Conservation (phyloP, 2,888 invertebrate species). For the Hydropsyche betteni region DNA sequence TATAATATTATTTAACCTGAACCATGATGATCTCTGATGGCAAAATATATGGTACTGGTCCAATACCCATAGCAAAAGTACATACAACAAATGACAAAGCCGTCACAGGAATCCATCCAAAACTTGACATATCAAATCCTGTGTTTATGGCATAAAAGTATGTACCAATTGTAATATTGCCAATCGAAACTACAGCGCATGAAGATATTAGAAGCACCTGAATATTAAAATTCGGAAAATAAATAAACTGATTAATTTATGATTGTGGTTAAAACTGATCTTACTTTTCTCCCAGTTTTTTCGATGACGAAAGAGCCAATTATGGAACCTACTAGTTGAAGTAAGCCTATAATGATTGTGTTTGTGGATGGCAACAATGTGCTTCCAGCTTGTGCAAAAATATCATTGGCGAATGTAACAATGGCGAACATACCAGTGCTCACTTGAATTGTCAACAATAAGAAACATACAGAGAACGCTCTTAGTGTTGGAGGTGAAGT, state of each 20-base stretch:
- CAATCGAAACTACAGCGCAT: slow-evolving; percentile 54
- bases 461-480: slow-evolving; percentile 42
- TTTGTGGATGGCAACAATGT: slow-evolving; percentile 34
- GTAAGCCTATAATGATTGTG: slow-evolving; percentile 43
- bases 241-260: background rate
- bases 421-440: slow-evolving; percentile 46
- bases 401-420: slow-evolving; percentile 42
- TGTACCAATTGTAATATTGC: slow-evolving; percentile 53
- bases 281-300: slow-evolving; percentile 47
- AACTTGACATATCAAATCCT: slow-evolving; percentile 36
- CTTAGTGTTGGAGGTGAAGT: slow-evolving; percentile 40
- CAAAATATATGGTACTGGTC: slow-evolving; percentile 55
- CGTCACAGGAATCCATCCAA: slow-evolving; percentile 53
- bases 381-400: slow-evolving; percentile 42
- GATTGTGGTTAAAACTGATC: background rate
- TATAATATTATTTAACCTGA: slow-evolving; percentile 45
- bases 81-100: slow-evolving; percentile 54
- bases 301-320: slow-evolving; percentile 47
- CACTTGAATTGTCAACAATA: slow-evolving; percentile 41
- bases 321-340: slow-evolving; percentile 46
- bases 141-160: slow-evolving; percentile 53
- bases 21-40: slow-evolving; percentile 54
- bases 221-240: background rate
- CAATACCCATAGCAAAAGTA: slow-evolving; percentile 54
- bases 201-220: slow-evolving; percentile 57